Evolutionary conservation across 2,797 vertebrate genomes (phyloP).

Genomic region (Rousettus madagascariensis): DNA sequence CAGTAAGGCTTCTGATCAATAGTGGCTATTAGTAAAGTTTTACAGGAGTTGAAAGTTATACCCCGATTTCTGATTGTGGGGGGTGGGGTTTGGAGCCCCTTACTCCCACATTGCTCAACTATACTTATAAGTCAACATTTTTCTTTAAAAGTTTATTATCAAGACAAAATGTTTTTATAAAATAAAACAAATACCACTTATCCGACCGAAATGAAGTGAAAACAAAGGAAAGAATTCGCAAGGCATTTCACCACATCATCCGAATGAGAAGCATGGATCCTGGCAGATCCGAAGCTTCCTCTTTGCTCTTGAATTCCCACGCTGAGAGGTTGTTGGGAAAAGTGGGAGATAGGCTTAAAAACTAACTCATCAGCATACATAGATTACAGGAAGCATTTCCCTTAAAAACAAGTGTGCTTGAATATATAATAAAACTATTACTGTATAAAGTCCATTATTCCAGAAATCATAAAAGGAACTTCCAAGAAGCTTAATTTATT

Average conservation of each 20-base stretch:
- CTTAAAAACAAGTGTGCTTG: background rate
- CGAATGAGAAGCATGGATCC: background rate
- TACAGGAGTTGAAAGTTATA: background rate
- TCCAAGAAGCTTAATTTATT: constrained; percentile 45
- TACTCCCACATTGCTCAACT: background rate
- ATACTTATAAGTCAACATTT: background rate
- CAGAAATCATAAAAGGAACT: constrained; percentile 24
- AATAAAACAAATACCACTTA: background rate
- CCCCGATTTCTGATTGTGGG: background rate
- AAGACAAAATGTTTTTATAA: background rate
- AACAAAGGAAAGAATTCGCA: background rate
- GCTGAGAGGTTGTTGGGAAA: background rate
- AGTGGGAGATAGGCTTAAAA: background rate
- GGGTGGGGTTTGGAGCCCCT: too few relatives aligned
- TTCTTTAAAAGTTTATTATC: background rate
- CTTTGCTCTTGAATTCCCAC: background rate
- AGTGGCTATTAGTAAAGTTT: background rate
- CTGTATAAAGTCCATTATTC: background rate
- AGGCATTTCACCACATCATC: background rate
- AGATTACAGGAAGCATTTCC: background rate
- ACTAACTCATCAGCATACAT: background rate
- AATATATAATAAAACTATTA: background rate
- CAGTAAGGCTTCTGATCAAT: background rate
- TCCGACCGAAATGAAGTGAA: background rate
- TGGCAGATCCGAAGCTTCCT: background rate